Evolutionary conservation across 2,888 invertebrate genomes (phyloP).

Genomic region (Sepioteuthis lessoniana): DNA sequence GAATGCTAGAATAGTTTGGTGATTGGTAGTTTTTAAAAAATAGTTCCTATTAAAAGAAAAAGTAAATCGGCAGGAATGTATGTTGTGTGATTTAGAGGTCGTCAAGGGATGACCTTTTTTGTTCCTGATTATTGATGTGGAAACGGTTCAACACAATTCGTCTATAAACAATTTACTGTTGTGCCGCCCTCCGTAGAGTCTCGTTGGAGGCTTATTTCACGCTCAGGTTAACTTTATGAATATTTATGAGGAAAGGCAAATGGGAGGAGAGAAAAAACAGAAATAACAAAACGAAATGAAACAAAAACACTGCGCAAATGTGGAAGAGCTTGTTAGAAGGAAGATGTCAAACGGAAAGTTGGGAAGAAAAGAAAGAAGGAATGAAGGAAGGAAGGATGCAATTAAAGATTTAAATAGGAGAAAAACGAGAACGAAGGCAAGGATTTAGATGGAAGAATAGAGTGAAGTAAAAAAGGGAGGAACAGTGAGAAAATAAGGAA

Average conservation of each 20-base stretch:
- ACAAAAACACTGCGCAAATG: not conserved
- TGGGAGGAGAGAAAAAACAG: not conserved
- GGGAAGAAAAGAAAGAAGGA: not conserved
- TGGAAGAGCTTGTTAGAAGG: not conserved
- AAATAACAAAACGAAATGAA: not conserved
- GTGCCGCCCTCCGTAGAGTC: constrained; percentile 15
- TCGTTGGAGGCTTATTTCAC: not conserved
- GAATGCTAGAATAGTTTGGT: not conserved
- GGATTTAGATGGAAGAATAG: rapidly evolving
- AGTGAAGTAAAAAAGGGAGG: not conserved
- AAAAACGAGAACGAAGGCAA: not conserved
- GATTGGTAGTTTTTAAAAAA: not conserved
- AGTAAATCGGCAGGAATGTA: not conserved
- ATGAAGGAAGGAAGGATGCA: not conserved
- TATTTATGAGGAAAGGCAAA: not conserved
- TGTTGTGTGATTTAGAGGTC: not conserved
- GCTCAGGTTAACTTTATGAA: constrained; percentile 33
- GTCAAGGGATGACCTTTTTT: constrained; percentile 33
- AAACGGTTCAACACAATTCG: constrained; percentile 21
- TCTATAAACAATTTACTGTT: constrained; percentile 33
- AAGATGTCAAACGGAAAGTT: not conserved
- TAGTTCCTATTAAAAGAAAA: not conserved
- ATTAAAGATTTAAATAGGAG: not conserved
- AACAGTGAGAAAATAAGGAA: not conserved
- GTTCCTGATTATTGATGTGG: constrained; percentile 14